A percentile compares a stretch with the other conserved stretches of the same genome.
These are phyloP conservation scores for Eptatretus burgeri DNA, from an alignment of 2,113 vertebrate genomes.

Conservation along the genomic window DNA sequence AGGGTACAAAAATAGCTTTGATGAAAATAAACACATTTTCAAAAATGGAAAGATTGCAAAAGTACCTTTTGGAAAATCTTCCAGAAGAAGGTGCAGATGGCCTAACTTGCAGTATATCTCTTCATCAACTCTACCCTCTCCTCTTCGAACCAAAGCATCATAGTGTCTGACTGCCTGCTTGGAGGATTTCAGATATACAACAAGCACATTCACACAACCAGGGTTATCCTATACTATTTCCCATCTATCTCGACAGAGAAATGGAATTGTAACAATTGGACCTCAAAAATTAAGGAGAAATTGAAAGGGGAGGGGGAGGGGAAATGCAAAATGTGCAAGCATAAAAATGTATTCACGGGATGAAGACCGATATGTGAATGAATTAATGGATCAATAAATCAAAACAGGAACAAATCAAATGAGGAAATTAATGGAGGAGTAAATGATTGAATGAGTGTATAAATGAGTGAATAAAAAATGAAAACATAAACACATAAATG, in stretches of 20 bases:
- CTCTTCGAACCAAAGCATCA: slow-evolving; percentile 75
- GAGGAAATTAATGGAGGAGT: not conserved
- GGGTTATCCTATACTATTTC: not conserved
- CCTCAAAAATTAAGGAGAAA: not conserved
- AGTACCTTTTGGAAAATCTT: slow-evolving; percentile 99
- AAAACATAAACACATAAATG: not conserved
- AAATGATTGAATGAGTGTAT: not conserved
- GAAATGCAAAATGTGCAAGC: not conserved
- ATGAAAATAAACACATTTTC: not conserved
- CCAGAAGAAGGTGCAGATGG: slow-evolving; percentile 93
- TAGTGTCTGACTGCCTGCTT: slow-evolving; percentile 74
- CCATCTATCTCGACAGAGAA: not conserved
- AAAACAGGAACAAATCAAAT: too few relatives aligned
- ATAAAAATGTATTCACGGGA: too few relatives aligned
- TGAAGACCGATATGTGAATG: not conserved
- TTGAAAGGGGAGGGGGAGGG: not conserved
- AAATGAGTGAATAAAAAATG: not conserved
- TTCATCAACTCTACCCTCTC: slow-evolving; percentile 88
- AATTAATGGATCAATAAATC: too few relatives aligned
- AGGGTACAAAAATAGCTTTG: too few relatives aligned
- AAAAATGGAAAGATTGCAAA: not conserved
- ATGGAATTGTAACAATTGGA: not conserved
- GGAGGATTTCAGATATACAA: not conserved
- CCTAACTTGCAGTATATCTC: slow-evolving; percentile 97
- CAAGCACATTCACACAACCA: not conserved